A percentile compares a stretch with the other conserved stretches of the same genome.
These are phyloP conservation scores for Aphodius granarius DNA, from an alignment of 2,888 invertebrate species.

Conservation along the genomic window DNA sequence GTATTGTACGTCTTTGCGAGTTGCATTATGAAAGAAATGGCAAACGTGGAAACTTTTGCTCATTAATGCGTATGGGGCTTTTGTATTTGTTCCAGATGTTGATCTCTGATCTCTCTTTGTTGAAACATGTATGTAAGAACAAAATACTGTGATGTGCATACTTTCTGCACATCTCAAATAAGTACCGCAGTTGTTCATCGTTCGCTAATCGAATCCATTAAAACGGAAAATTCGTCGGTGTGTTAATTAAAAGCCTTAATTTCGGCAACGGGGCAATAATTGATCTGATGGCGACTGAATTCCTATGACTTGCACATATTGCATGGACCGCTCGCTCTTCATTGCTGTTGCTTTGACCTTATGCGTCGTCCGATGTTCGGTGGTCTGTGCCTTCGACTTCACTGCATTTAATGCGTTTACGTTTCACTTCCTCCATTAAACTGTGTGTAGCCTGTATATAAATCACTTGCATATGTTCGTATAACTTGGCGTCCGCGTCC, in stretches of 20 bases:
- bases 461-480: slow-evolving; percentile 2
- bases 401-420: slow-evolving; percentile 9
- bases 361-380: not conserved
- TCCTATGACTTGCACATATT: slow-evolving; percentile 13
- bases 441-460: slow-evolving; percentile 6
- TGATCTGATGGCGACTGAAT: not conserved
- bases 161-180: too few species aligned
- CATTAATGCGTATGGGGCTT: not conserved
- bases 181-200: too few species aligned
- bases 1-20: not conserved
- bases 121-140: not conserved
- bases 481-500: not conserved
- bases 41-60: not conserved
- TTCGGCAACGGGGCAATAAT: not conserved
- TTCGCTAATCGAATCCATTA: not conserved
- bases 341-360: not conserved
- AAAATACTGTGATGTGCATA: too few species aligned
- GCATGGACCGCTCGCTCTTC: not conserved
- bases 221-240: not conserved
- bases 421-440: slow-evolving; percentile 13
- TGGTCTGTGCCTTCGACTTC: not conserved
- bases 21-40: not conserved
- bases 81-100: not conserved
- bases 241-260: slow-evolving; percentile 9
- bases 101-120: not conserved